phyloP scores from a whole-genome alignment of 2,113 vertebrate genomes.

The Rissa tridactyla region DNA sequence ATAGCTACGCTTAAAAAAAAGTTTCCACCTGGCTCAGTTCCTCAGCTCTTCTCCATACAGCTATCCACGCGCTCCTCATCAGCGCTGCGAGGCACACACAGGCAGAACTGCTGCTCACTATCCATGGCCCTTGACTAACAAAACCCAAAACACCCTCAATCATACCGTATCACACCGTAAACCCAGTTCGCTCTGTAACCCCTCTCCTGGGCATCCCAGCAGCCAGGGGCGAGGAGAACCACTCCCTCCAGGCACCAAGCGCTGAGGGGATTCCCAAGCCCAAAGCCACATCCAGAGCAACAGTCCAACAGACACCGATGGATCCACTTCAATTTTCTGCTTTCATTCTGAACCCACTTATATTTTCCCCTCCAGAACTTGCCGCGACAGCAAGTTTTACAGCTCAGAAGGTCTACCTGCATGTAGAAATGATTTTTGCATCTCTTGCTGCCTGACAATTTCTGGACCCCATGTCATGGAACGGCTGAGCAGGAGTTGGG shows the following conservation, averaged over 20 bases:
- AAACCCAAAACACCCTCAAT: neutral
- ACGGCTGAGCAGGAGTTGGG: neutral
- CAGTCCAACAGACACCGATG: fast-evolving
- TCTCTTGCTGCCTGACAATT: neutral
- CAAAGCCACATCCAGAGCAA: neutral
- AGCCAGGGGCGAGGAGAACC: neutral
- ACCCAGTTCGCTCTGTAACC: fast-evolving
- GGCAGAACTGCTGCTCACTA: neutral
- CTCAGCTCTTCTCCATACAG: neutral
- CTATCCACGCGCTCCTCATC: neutral
- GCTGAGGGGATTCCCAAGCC: neutral
- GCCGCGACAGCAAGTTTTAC: neutral
- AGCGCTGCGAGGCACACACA: neutral
- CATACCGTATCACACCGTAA: fast-evolving
- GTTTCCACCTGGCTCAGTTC: neutral
- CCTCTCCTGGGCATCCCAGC: neutral
- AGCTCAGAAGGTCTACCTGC: neutral
- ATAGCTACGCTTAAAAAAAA: neutral
- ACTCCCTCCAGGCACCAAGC: neutral
- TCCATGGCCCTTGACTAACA: neutral
- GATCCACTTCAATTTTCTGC: neutral
- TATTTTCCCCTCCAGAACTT: neutral
- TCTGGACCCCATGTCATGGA: neutral
- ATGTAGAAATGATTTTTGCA: neutral
- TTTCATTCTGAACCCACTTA: neutral